Conservation (phyloP, 2,888 invertebrate species). For the Zootermopsis nevadensis region DNA sequence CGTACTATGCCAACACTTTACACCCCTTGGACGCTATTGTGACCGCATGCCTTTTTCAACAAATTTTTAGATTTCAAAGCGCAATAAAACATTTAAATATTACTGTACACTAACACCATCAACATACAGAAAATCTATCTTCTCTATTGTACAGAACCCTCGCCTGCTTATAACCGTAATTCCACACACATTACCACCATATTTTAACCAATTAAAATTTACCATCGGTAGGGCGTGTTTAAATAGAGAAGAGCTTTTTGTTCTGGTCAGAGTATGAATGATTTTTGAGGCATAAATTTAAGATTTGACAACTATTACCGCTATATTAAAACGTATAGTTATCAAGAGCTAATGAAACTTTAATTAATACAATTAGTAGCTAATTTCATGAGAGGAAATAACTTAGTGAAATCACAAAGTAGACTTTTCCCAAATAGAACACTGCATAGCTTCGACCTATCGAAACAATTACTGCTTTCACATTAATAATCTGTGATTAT, state of each 20-base stretch:
- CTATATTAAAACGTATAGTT: too few species aligned
- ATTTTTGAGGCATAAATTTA: too few species aligned
- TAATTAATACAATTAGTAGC: too few species aligned
- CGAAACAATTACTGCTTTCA: too few species aligned
- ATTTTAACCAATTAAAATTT: constrained; percentile 12
- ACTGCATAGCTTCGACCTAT: too few species aligned
- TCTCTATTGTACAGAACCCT: background rate
- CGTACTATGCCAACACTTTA: constrained; percentile 14
- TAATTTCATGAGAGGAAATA: too few species aligned
- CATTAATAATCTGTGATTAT: too few species aligned
- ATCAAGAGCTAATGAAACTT: too few species aligned
- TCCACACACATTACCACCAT: background rate
- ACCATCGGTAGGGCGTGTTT: background rate
- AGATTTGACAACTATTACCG: too few species aligned
- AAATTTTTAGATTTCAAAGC: background rate
- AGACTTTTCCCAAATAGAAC: too few species aligned
- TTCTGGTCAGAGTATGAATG: too few species aligned
- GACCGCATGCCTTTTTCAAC: constrained; percentile 1
- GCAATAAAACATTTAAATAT: background rate
- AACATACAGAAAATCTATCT: background rate
- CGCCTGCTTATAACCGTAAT: constrained; percentile 4
- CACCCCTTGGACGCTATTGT: background rate
- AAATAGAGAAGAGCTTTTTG: background rate
- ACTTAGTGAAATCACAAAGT: too few species aligned
- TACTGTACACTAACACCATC: background rate